Evolutionary conservation across 2,888 invertebrate genomes (phyloP), one percentile per base, ranked within the genome.

Genomic region (Smittia sp.): DNA sequence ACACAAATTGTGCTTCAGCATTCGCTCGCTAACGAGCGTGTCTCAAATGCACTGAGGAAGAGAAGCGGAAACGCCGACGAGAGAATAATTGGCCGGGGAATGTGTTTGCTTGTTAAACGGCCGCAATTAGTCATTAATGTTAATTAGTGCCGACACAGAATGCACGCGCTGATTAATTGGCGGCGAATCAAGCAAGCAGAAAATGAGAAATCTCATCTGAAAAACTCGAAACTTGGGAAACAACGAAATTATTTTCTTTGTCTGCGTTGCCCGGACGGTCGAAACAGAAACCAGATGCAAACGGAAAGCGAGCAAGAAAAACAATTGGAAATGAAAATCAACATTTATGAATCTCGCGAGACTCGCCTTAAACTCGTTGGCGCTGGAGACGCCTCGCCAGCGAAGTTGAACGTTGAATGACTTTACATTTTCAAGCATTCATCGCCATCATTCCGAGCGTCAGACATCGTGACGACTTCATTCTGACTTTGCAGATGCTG

Each of bases 231-330:
- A 38, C 38, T 20, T 18, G 58, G 2, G 7, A 63, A 63, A 27
- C 63, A 7, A 25, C 20, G 27, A 27, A 63, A 27, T 13, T 27
- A 58, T 22, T 58, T 63, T 27, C 58, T 63, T 63, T 63, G 63
- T 63, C 25, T 63, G 25, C n/a, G 25, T 63, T 63, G 15, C 20
- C 22, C 3, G 4, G n/a, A n/a, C n/a, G n/a, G 1, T 27, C 15
- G 63, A 63, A 63, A 25, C 27, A 63, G 27, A 63, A 63, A 63
- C 63, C 63, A 63, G 63, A 63, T 63, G 63, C 63, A 27, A 63
- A 25, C 15, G 4, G 22, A 27, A 63, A 63, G 27, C 7, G 15
- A 63, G 20, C 4, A 63, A 63, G 27, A 25, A 27, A 63, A 63
- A 63, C 63, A 63, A 63, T 63, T 63, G 27, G 20, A 63, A 63